These are phyloP conservation scores for Apomyelois bistriatella DNA, from an alignment of 2,888 invertebrate genomes.

Conservation along the genomic window DNA sequence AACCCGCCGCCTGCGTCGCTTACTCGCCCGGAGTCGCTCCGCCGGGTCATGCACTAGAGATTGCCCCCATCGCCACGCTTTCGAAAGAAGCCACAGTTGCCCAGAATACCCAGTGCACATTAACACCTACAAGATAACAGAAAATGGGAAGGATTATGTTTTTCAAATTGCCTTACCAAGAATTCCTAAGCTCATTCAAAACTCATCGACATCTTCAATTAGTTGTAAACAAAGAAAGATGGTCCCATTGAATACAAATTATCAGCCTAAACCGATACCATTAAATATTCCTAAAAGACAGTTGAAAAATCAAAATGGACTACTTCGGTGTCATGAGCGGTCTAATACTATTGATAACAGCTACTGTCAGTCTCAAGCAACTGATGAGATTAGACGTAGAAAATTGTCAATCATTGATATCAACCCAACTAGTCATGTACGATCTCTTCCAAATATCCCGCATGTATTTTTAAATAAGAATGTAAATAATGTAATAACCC, in stretches of 20 bases:
- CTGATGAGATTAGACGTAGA: constrained; percentile 26
- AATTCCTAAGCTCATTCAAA: constrained; percentile 19
- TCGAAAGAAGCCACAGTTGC: constrained; percentile 56
- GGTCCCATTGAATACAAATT: background rate
- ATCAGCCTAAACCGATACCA: background rate
- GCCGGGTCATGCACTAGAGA: constrained; percentile 46
- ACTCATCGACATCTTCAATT: background rate
- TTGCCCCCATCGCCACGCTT: constrained; percentile 39
- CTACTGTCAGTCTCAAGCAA: constrained; percentile 21
- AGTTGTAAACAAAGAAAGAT: background rate
- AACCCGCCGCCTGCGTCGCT: constrained; percentile 42
- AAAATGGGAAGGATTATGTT: constrained; percentile 47
- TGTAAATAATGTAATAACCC: background rate
- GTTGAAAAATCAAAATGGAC: constrained; percentile 8
- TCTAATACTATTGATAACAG: constrained; percentile 27
- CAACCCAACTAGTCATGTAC: constrained; percentile 24
- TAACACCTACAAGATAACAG: constrained; percentile 53
- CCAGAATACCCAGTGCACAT: constrained; percentile 49
- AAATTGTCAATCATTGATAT: constrained; percentile 37
- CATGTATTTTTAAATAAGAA: constrained; percentile 18
- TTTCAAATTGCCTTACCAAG: constrained; percentile 39
- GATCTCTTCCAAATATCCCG: constrained; percentile 37
- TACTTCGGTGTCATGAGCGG: constrained; percentile 15
- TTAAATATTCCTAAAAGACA: constrained; percentile 13
- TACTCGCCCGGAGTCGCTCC: constrained; percentile 58